A percentile compares a stretch with the other conserved stretches of the same genome.
These are phyloP conservation scores for Pseudochirops cupreus DNA, from an alignment of 2,797 vertebrate genomes.

Conservation along the genomic window DNA sequence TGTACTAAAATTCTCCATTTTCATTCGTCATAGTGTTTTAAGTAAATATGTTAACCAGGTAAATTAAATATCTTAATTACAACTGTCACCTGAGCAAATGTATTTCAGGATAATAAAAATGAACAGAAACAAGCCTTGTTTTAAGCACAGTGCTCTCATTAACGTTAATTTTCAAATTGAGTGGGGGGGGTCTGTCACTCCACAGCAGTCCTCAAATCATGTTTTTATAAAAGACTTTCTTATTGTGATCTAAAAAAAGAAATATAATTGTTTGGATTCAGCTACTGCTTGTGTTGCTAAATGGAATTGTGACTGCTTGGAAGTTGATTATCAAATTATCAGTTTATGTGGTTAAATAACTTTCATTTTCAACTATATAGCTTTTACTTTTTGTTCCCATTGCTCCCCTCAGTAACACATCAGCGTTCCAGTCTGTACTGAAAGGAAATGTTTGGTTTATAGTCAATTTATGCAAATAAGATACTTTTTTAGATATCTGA, in stretches of 20 bases:
- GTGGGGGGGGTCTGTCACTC: neutral
- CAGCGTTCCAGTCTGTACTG: neutral
- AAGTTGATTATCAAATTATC: neutral
- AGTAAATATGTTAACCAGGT: neutral
- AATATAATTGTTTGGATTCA: neutral
- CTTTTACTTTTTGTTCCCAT: neutral
- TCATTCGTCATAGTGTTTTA: neutral
- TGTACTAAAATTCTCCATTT: neutral
- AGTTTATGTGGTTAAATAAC: neutral
- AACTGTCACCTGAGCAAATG: neutral
- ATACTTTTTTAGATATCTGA: neutral
- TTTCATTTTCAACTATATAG: neutral
- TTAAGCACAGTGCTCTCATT: neutral
- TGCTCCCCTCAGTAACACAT: neutral
- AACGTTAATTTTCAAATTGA: neutral
- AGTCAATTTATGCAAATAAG: neutral
- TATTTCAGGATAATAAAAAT: neutral
- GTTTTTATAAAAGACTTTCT: neutral
- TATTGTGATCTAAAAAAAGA: neutral
- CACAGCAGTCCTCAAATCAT: neutral
- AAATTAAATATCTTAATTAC: neutral
- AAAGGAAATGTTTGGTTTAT: neutral
- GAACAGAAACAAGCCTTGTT: neutral
- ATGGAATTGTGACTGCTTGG: neutral
- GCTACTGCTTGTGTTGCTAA: neutral